Conservation (phyloP, 2,113 vertebrate species). For the Monarcha castaneiventris region DNA sequence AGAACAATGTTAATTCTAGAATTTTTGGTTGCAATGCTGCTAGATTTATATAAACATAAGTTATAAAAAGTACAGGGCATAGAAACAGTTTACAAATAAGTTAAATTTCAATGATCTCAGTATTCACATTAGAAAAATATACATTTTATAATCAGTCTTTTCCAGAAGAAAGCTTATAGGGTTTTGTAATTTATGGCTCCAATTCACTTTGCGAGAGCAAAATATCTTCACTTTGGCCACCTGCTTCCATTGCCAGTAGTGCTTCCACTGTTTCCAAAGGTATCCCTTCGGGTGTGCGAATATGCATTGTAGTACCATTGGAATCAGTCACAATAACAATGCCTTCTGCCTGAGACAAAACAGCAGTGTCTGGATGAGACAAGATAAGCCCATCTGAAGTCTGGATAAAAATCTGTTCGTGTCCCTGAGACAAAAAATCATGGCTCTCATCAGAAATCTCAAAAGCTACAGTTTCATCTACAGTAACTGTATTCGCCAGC, state of each 20-base stretch:
- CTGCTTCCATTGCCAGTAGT: slow-evolving; percentile 76
- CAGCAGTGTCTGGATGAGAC: slow-evolving; percentile 69
- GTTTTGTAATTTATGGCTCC: slow-evolving; percentile 20
- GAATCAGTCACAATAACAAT: slow-evolving; percentile 74
- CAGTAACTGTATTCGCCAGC: neutral
- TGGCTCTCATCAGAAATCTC: slow-evolving; percentile 66
- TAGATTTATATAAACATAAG: slow-evolving; percentile 4
- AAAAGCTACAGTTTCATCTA: slow-evolving; percentile 52
- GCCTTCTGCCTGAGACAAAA: slow-evolving; percentile 70
- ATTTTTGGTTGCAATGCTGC: slow-evolving; percentile 34
- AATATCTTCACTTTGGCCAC: slow-evolving; percentile 61
- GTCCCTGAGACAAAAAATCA: slow-evolving; percentile 61
- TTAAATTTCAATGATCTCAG: slow-evolving; percentile 73
- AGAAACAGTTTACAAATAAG: slow-evolving; percentile 73
- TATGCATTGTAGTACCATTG: slow-evolving; percentile 77
- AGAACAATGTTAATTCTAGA: neutral
- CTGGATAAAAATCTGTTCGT: slow-evolving; percentile 77
- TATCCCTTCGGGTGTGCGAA: slow-evolving; percentile 71
- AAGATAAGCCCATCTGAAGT: slow-evolving; percentile 76
- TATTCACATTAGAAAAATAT: slow-evolving; percentile 77
- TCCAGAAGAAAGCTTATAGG: neutral
- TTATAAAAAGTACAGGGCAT: slow-evolving; percentile 33
- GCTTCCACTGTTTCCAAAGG: slow-evolving; percentile 79
- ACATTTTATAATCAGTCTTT: slow-evolving; percentile 28
- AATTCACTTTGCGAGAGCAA: slow-evolving; percentile 46